Conservation (phyloP, 2,797 vertebrate species). For the Menidia menidia region DNA sequence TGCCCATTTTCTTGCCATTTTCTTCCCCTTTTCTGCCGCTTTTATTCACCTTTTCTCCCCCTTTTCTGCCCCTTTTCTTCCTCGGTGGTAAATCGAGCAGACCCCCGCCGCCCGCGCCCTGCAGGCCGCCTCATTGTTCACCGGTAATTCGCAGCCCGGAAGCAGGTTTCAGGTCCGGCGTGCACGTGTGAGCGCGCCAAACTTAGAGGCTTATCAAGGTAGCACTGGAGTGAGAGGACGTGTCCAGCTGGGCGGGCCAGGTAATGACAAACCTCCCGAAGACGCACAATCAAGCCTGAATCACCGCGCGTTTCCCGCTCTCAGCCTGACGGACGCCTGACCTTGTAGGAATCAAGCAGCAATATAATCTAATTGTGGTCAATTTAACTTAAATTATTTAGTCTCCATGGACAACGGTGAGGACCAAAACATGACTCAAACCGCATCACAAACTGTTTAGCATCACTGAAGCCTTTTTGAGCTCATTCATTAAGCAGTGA, state of each 20-base stretch:
- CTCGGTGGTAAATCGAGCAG: constrained; percentile 15
- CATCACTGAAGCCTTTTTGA: too few species aligned
- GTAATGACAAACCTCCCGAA: constrained; percentile 36
- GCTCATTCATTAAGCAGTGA: too few species aligned
- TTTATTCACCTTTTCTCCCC: too few species aligned
- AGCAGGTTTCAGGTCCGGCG: background rate
- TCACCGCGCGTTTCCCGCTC: constrained; percentile 17
- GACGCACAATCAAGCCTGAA: constrained; percentile 53
- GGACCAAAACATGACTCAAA: constrained; percentile 9
- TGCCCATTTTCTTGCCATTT: too few species aligned
- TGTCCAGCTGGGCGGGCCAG: constrained; percentile 48
- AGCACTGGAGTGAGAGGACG: constrained; percentile 36
- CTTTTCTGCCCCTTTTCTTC: background rate
- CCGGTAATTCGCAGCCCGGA: background rate
- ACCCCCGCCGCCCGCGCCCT: background rate
- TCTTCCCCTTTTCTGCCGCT: too few species aligned
- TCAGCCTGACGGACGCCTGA: constrained; percentile 16
- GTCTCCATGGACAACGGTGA: constrained; percentile 11
- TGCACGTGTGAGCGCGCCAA: background rate
- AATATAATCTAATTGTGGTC: constrained; percentile 42
- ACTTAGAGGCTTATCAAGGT: constrained; percentile 57
- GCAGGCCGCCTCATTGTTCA: constrained; percentile 5
- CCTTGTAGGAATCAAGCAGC: constrained; percentile 31
- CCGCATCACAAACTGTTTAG: too few species aligned
- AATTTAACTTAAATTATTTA: constrained; percentile 37